Base-by-base conservation (phyloP, 2,888 invertebrate genomes). In the Cerastoderma edule region DNA sequence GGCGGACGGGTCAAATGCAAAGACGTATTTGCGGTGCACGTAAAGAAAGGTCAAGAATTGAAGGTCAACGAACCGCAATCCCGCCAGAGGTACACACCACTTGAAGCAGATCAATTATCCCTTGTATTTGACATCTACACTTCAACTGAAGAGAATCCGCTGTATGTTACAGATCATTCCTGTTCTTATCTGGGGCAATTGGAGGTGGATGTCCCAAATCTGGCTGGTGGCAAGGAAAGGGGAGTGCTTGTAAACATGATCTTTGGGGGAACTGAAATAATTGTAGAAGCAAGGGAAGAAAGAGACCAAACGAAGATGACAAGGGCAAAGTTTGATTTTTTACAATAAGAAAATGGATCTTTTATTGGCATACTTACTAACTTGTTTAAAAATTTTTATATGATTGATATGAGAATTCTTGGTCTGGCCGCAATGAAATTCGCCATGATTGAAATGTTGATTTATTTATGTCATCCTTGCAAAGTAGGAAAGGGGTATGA, bases 201-300 rank as follows among this genome's bases (percentile, higher is more conserved):
- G 0, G 76, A 78, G 30, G 79, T 86, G 24, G 71, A 79, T 22
- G 56, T 85, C 19, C 75, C 79, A 0, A 68, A 72, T 27, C 50
- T 60, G 16, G 32, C 75, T 32, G 77, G 75, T 1, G 78, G 77
- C 16, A 82, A 76, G 46, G 78, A 83, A n/a, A 67, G 78, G 13
- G 78, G 78, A 48, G 78, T 86, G 16, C 67, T 56, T 54, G 78
- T 81, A 6, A 73, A 67, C 28, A 75, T 86, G 69, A 77, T 79
- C 10, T 84, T 85, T 68, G 83, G 86, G 6, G 81, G 81, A 16
- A 85, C 86, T 13, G 86, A 86, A 75, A 70, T 86, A 10, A 76
- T 70, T 28, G 81, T 86, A 5, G 75, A 78, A 46, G 84, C 81
- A 10, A 75, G 50, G 46, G 80, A 79, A 24, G 82, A 78, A 54